A percentile compares a stretch with the other conserved stretches of the same genome.
Evolutionary conservation across 2,113 vertebrate genomes (phyloP).

Genomic region (Cyprinus carpio): DNA sequence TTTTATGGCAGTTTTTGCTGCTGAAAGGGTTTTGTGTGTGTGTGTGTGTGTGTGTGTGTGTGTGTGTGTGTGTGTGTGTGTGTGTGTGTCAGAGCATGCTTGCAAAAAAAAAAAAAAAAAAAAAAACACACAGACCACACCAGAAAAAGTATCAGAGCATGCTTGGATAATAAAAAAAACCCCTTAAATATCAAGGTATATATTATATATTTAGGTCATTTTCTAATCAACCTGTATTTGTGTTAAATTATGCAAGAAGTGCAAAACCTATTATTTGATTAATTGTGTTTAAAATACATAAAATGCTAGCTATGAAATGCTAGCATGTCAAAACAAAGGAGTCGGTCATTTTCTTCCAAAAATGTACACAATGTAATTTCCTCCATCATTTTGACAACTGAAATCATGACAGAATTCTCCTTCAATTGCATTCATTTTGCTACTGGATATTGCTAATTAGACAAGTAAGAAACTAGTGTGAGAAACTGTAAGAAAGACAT

Average conservation of each 20-base stretch:
- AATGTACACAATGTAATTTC: too few relatives aligned
- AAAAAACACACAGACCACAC: too few relatives aligned
- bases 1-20: background rate
- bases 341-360: background rate
- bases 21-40: too few relatives aligned
- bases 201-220: background rate
- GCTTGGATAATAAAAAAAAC: too few relatives aligned
- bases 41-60: too few relatives aligned
- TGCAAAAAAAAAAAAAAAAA: background rate
- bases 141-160: background rate
- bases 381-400: background rate
- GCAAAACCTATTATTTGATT: background rate
- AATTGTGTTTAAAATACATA: background rate
- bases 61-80: too few relatives aligned
- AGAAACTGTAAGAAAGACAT: background rate
- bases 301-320: background rate
- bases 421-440: background rate
- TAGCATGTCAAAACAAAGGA: background rate
- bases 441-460: background rate
- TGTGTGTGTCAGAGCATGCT: background rate
- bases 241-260: background rate
- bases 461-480: background rate
- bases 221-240: background rate
- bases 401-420: background rate
- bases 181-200: background rate